Conservation (phyloP, 92 coral and sea anemone species). For the Zoanthus solanderi region DNA sequence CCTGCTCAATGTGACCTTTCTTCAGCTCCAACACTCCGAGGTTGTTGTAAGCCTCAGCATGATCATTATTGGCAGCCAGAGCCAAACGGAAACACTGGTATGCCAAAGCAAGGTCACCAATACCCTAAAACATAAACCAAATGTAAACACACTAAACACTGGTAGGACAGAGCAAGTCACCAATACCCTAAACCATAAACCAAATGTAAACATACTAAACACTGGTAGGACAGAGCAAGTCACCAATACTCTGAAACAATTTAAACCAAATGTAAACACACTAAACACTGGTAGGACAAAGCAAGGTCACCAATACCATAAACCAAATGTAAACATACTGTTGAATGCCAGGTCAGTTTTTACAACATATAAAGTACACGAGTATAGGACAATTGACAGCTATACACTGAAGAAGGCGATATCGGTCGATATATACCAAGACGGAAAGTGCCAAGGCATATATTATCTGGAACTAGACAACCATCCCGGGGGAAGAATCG, state of each 20-base stretch:
- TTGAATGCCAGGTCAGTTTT: background rate
- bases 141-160: background rate
- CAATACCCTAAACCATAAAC: constrained; percentile 82
- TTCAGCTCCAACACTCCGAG: constrained; percentile 97
- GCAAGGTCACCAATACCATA: no score
- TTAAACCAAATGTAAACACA: background rate
- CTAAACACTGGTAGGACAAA: no score
- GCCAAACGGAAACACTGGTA: constrained; percentile 97
- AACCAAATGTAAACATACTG: no score
- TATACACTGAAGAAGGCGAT: no score
- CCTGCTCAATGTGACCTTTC: constrained; percentile 98
- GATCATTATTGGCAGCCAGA: constrained; percentile 93
- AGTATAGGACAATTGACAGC: no score
- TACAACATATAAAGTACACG: background rate
- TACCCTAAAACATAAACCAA: constrained; percentile 74
- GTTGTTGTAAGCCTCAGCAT: constrained; percentile 96
- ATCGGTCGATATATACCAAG: no score
- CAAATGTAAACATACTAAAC: constrained; percentile 56
- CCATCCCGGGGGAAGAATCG: no score
- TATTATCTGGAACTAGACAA: no score
- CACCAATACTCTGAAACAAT: constrained; percentile 68
- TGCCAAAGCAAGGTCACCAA: constrained; percentile 92
- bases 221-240: constrained; percentile 91
- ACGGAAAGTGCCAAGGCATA: no score
- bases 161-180: constrained; percentile 84